Conservation (phyloP, 2,888 invertebrate species). For the Gastrophysa polygoni region DNA sequence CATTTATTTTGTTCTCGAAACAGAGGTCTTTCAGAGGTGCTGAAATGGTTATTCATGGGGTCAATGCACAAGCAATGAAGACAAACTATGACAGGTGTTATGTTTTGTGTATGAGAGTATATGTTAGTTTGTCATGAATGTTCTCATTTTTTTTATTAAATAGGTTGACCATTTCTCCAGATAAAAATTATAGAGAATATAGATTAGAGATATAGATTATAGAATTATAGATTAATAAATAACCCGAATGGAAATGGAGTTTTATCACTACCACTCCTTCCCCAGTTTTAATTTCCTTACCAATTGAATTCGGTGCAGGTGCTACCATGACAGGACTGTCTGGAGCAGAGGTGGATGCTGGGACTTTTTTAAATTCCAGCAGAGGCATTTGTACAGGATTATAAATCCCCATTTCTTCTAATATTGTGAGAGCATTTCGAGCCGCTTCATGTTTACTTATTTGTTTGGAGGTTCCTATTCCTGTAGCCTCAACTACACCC, state of each 20-base stretch:
- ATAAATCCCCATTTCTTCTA: conserved; percentile 54
- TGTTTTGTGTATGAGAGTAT: too few species aligned
- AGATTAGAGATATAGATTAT: too few species aligned
- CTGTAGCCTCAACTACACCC: conserved; percentile 51
- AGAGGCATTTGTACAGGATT: conserved; percentile 47
- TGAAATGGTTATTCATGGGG: too few species aligned
- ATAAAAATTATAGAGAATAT: too few species aligned
- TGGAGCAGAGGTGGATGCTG: conserved; percentile 18
- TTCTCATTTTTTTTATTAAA: too few species aligned
- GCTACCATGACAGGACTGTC: conserved; percentile 22
- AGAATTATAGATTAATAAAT: too few species aligned
- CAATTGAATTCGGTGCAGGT: conserved; percentile 35
- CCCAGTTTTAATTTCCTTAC: conserved; percentile 23
- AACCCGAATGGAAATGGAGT: too few species aligned
- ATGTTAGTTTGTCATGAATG: too few species aligned
- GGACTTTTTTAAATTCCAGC: conserved; percentile 41
- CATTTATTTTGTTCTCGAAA: conserved; percentile 59
- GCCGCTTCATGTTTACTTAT: conserved; percentile 69
- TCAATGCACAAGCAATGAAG: too few species aligned
- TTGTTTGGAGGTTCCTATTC: conserved; percentile 60
- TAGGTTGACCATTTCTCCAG: too few species aligned
- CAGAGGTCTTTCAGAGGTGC: conserved; percentile 58
- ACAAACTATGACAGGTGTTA: too few species aligned
- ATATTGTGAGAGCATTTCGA: conserved; percentile 57
- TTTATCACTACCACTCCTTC: too few species aligned